These are phyloP conservation scores for Ochotona curzoniae DNA, from an alignment of 2,113 vertebrate species.

Conservation along the genomic window DNA sequence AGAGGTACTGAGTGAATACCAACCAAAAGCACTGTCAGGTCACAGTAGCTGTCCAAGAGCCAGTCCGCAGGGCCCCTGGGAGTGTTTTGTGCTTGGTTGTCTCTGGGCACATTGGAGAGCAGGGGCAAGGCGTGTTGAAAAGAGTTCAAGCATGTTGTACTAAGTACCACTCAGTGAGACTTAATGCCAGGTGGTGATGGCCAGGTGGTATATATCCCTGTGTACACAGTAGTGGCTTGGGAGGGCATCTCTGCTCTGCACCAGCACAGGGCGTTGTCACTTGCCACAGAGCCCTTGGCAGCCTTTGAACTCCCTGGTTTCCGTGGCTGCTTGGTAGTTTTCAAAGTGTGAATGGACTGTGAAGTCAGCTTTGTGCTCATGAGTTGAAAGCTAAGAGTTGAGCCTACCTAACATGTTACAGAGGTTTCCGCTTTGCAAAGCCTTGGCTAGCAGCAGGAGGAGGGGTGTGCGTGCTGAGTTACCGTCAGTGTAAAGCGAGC, in stretches of 20 bases:
- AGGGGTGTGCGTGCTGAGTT: not conserved
- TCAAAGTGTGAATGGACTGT: not conserved
- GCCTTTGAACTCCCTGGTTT: not conserved
- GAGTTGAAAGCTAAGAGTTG: not conserved
- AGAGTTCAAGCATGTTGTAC: not conserved
- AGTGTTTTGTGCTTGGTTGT: not conserved
- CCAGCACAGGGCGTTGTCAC: not conserved
- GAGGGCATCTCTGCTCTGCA: not conserved
- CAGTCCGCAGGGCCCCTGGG: not conserved
- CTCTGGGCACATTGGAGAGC: accelerated
- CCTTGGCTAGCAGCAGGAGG: not conserved
- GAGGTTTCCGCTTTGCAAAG: not conserved
- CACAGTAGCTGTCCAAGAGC: accelerated
- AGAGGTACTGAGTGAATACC: not conserved
- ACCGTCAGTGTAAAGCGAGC: not conserved
- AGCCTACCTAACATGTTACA: accelerated
- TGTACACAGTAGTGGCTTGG: not conserved
- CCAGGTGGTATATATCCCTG: not conserved
- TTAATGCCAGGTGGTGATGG: not conserved
- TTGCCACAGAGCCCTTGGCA: not conserved
- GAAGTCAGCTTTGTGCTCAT: not conserved
- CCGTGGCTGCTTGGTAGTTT: not conserved
- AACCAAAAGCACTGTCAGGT: accelerated
- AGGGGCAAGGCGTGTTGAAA: accelerated
- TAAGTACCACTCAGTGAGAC: not conserved